Evolutionary conservation across 2,888 invertebrate species (phyloP), one percentile per base, ranked within the genome.

Genomic region (Trilocha varians): DNA sequence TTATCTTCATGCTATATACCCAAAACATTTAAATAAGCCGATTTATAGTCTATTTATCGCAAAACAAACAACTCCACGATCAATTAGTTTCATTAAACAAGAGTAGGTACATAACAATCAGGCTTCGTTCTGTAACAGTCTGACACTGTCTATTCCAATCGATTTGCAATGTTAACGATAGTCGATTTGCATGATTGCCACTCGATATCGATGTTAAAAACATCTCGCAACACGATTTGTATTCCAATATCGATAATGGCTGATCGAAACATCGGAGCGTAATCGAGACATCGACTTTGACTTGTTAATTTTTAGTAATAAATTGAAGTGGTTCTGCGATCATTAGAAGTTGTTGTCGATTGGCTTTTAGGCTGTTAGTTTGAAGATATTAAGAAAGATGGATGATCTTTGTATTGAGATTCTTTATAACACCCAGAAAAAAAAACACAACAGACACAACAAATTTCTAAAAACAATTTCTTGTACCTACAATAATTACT

Each of bases 131-230:
- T 46, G 47, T 44, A 42, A 41, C 44, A 38, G 47, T 50, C 52
- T 50, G 47, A 41, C 47, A 45, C 52, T 50, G 54, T 56, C 43
- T 52, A 49, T 42, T 38, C 38, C 52, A 53, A 53, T 48, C 50
- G 54, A 64, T 63, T 63, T 59, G 62, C 60, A 64, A 60, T 58
- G 57, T 55, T 53, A 65, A 62, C 62, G 57, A 57, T 58, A 49
- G 50, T 49, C 40, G 42, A 64, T 70, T 67, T 69, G 59, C 66
- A 67, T 69, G 59, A 68, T 66, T 62, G 62, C 63, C 57, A 55
- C 59, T 57, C 43, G 47, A 46, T 51, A 43, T 43, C 36, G n/a
- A 16, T 36, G 36, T 36, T 36, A 16, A 36, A n/a, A 36, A 36
- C 16, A 36, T 36, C 36, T 36, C 36, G 16, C 17, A 16, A 16